Percentiles rank a stretch among this genome's conserved stretches.
Conservation (phyloP, 2,797 vertebrate genomes). For the Danio tinwini region DNA sequence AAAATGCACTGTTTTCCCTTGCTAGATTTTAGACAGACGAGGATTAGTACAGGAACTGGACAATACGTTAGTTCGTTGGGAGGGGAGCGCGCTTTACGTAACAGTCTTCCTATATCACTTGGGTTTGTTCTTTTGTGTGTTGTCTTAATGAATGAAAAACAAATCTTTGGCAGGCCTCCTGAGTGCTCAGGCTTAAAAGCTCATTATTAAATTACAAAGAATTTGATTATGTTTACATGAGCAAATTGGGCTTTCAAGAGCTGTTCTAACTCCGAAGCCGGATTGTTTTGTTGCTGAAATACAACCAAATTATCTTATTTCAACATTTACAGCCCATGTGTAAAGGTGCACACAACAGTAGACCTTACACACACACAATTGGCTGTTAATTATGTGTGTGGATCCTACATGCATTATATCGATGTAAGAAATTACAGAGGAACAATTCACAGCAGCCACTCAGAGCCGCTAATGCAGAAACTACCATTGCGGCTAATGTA, state of each 20-base stretch:
- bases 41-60: constrained; percentile 38
- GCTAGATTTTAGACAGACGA: constrained; percentile 27
- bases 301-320: constrained; percentile 15
- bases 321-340: not conserved
- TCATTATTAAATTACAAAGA: constrained; percentile 44
- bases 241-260: constrained; percentile 26
- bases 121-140: constrained; percentile 54
- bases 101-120: constrained; percentile 69
- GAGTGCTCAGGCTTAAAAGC: constrained; percentile 10
- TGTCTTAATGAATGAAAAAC: constrained; percentile 54
- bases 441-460: not conserved
- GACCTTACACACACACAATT: not conserved
- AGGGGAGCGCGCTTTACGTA: constrained; percentile 63
- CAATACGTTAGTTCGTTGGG: constrained; percentile 56
- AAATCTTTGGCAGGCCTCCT: constrained; percentile 58
- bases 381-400: not conserved
- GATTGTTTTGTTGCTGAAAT: constrained; percentile 9
- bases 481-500: constrained; percentile 33
- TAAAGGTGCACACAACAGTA: constrained; percentile 4
- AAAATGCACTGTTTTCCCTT: constrained; percentile 47
- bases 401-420: constrained; percentile 14
- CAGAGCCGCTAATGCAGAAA: constrained; percentile 18
- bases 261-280: constrained; percentile 3
- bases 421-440: constrained; percentile 11
- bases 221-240: constrained; percentile 38